Conservation (phyloP, 2,113 vertebrate genomes). For the Mystacornis crossleyi region DNA sequence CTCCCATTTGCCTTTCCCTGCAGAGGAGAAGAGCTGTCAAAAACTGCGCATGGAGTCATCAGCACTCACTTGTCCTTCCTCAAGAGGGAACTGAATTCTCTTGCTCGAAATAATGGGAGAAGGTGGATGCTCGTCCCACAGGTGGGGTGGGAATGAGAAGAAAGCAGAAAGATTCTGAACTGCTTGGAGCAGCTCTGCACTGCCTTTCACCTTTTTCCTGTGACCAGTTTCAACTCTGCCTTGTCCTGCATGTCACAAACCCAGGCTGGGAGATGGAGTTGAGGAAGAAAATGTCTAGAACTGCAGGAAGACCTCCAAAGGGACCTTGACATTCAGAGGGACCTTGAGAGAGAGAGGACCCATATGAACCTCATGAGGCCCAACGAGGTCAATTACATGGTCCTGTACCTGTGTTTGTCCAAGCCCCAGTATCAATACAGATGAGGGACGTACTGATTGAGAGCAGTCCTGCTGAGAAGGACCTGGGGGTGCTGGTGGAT, state of each 20-base stretch:
- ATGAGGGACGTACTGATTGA: background rate
- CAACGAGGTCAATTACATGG: background rate
- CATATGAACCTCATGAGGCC: background rate
- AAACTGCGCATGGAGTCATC: background rate
- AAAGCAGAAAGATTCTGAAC: background rate
- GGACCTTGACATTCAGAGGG: background rate
- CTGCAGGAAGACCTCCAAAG: background rate
- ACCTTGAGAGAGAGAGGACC: background rate
- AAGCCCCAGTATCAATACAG: background rate
- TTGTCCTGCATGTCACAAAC: background rate
- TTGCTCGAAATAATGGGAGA: background rate
- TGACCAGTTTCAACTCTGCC: background rate
- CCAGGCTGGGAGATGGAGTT: background rate
- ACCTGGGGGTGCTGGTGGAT: background rate
- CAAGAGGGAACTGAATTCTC: background rate
- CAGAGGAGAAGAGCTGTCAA: background rate
- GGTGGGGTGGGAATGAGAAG: background rate
- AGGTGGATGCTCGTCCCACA: background rate
- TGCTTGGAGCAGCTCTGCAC: background rate
- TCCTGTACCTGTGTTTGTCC: background rate
- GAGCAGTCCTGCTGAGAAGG: background rate
- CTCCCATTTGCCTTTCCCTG: background rate
- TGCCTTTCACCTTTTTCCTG: background rate
- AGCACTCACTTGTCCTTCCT: background rate
- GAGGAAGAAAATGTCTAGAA: background rate